Evolutionary conservation across 2,113 vertebrate genomes (phyloP), one percentile per base, ranked within the genome.

Genomic region (Brachyhypopomus gauderio): DNA sequence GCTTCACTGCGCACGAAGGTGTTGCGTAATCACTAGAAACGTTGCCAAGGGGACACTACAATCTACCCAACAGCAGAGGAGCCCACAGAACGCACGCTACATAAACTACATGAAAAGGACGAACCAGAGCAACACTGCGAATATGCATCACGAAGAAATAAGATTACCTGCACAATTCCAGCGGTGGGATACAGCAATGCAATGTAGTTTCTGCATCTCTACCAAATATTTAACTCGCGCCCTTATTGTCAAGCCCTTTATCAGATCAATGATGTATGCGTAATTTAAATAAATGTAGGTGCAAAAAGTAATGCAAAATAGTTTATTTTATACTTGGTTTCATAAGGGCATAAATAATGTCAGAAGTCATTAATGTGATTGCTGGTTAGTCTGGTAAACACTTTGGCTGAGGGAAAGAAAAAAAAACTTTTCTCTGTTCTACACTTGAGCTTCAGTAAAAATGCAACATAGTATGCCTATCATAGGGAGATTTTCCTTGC

Each of bases 1-100:
- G 3, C 23, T 34, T 62, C 36, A 30, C 55, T 27, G 30, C 9
- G 36, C 30, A 20, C 67, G n/a, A 69, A 38, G 12, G 4, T 22
- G 6, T 48, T 73, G 25, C 27, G 22, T 63, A 73, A 79, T 34
- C 36, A 5, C 11, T 23, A 3, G 55, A 22, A 73, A 69, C 25
- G 22, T 6, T 25, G 38, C 14, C 41, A 73, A 9, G n/a, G 48
- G n/a, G 30, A 45, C 23, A 62, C 67, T 80, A 56, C 76, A 84
- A 84, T 66, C 30, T 66, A 34, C 62, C 67, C 60, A 45, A 78
- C 27, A 67, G 72, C 34, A 80, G 11, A 23, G 41, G 59, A 27
- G 48, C 64, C 23, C 72, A 52, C 25, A 78, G 60, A 34, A 55
- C 48, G 67, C 60, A 59, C 12, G 14, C 62, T 25, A 64, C 16